These are phyloP conservation scores for Gymnocephalus cernua DNA, from an alignment of 2,113 vertebrate genomes.

Conservation along the genomic window DNA sequence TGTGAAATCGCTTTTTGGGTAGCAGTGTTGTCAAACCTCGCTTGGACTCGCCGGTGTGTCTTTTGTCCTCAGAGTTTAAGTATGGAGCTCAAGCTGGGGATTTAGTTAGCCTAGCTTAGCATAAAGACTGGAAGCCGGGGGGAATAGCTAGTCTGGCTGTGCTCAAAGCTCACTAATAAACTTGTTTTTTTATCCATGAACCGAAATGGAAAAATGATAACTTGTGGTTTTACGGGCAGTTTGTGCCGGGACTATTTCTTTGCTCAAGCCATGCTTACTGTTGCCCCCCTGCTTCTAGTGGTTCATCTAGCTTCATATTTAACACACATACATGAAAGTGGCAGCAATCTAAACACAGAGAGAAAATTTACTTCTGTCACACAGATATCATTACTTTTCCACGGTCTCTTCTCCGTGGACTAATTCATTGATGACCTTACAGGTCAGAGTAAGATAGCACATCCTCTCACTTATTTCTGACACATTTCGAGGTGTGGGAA, in stretches of 20 bases:
- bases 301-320: not conserved
- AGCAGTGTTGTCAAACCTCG: no score
- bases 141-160: not conserved
- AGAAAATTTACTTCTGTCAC: not conserved
- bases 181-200: constrained; percentile 16
- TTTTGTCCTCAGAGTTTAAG: no score
- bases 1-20: no score
- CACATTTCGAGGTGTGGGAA: constrained; percentile 43
- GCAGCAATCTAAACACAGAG: not conserved
- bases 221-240: not conserved
- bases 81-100: not conserved
- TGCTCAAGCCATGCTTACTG: not conserved
- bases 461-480: constrained; percentile 35
- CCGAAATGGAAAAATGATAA: not conserved
- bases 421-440: not conserved
- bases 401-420: not conserved
- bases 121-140: constrained; percentile 3
- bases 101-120: constrained; percentile 2
- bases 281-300: not conserved
- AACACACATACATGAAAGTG: not conserved
- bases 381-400: not conserved
- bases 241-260: not conserved
- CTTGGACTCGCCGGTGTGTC: no score
- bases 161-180: constrained; percentile 11
- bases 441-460: constrained; percentile 19